These are phyloP conservation scores for Chromis chromis DNA, from an alignment of 2,797 vertebrate species.

Conservation along the genomic window DNA sequence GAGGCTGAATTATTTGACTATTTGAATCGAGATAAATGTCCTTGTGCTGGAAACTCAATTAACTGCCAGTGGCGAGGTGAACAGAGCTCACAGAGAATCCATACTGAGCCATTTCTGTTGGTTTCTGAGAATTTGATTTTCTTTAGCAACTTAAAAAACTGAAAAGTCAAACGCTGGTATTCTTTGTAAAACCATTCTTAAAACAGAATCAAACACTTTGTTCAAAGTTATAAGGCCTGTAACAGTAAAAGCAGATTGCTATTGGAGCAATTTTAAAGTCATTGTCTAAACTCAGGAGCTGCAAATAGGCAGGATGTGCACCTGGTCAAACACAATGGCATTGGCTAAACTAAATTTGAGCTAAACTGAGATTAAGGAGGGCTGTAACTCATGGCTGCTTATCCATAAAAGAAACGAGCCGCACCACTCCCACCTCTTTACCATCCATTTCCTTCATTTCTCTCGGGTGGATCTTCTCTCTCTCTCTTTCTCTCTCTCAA, in stretches of 20 bases:
- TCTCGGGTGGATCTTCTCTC: neutral
- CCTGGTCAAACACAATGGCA: neutral
- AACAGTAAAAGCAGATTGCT: too few species aligned
- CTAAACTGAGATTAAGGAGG: neutral
- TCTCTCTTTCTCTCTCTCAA: slow-evolving; percentile 1
- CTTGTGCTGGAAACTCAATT: slow-evolving; percentile 60
- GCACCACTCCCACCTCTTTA: slow-evolving; percentile 5
- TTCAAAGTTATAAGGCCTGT: neutral
- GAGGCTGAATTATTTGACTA: slow-evolving; percentile 47
- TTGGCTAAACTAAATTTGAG: slow-evolving; percentile 2
- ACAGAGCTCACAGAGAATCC: slow-evolving; percentile 35
- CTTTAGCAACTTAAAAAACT: slow-evolving; percentile 5
- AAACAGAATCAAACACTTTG: neutral
- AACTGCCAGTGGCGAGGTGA: slow-evolving; percentile 22
- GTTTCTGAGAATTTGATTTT: slow-evolving; percentile 21
- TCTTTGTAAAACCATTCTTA: neutral
- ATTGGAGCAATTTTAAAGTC: too few species aligned
- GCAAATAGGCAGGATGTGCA: slow-evolving; percentile 6
- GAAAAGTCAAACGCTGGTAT: neutral
- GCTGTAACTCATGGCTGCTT: neutral
- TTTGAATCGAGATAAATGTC: slow-evolving; percentile 59
- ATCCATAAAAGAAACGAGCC: slow-evolving; percentile 36
- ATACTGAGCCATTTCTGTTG: slow-evolving; percentile 25
- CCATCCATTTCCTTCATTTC: slow-evolving; percentile 11
- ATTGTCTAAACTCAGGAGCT: neutral